Percentiles rank a stretch among this genome's conserved stretches.
phyloP scores from a whole-genome alignment of 2,113 vertebrate species.

The Brachirus orientalis region DNA sequence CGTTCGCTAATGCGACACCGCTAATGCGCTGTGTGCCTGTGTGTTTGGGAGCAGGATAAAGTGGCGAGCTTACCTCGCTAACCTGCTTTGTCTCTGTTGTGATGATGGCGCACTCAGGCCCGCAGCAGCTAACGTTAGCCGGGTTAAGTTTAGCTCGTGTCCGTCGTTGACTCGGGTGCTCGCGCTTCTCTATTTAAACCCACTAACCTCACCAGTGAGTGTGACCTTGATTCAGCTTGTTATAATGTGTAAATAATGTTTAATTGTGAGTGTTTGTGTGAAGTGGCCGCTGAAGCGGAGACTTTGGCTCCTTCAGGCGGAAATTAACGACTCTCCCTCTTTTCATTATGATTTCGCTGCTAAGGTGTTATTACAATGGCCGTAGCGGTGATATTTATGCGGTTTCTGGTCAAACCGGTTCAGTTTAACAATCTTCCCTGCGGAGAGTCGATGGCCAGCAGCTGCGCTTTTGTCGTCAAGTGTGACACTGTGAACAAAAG shows the following conservation, averaged over 20 bases:
- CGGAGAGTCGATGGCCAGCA: conserved; percentile 46
- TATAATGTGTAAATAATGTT: too few relatives aligned
- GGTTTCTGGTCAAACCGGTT: too few relatives aligned
- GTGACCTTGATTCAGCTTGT: too few relatives aligned
- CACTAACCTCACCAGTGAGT: not conserved
- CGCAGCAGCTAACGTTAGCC: conserved; percentile 63
- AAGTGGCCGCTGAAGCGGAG: not conserved
- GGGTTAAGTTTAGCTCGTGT: conserved; percentile 3
- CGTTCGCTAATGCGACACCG: not conserved
- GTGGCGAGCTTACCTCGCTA: conserved; percentile 56
- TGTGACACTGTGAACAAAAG: conserved; percentile 49
- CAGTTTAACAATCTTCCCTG: conserved; percentile 19
- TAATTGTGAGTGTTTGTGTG: not conserved
- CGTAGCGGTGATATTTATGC: not conserved
- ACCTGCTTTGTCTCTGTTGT: conserved; percentile 71
- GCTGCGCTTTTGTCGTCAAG: conserved; percentile 54
- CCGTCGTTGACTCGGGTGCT: too few relatives aligned
- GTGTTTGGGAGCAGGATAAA: conserved; percentile 9
- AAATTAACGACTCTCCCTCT: not conserved
- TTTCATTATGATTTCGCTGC: not conserved
- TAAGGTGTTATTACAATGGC: not conserved
- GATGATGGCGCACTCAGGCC: conserved; percentile 79
- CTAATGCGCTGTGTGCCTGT: not conserved
- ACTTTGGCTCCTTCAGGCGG: conserved; percentile 1
- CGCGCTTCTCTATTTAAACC: not conserved